Percentiles rank a stretch among this genome's conserved stretches.
Evolutionary conservation across 1,140 invertebrate genomes (phyloP).

Genomic region (Orchestia grillus): DNA sequence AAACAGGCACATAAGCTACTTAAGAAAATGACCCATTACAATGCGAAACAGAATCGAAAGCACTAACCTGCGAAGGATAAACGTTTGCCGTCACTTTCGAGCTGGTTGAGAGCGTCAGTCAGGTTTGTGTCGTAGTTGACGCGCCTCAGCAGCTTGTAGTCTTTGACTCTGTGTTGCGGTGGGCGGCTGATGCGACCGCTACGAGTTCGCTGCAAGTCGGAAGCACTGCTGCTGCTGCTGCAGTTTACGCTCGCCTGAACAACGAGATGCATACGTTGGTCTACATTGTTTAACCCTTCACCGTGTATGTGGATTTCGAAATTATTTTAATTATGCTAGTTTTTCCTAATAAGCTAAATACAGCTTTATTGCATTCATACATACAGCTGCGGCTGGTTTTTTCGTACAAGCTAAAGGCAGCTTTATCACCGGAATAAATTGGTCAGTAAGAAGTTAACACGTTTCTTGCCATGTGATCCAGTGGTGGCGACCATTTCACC

Average conservation of each 20-base stretch:
- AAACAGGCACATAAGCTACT: neutral
- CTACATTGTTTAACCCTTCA: no score
- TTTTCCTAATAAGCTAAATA: no score
- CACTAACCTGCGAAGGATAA: neutral
- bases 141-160: constrained; percentile 78
- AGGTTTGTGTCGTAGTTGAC: constrained; percentile 75
- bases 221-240: neutral
- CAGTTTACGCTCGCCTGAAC: neutral
- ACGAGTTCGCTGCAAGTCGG: constrained; percentile 72
- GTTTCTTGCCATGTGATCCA: no score
- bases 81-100: neutral
- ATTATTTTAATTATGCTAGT: no score
- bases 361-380: no score
- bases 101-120: constrained; percentile 70
- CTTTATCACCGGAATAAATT: no score
- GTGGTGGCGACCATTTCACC: no score
- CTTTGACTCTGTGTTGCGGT: constrained; percentile 79
- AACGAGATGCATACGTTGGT: neutral
- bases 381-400: no score
- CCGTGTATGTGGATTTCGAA: no score
- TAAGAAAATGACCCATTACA: neutral
- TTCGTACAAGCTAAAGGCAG: no score
- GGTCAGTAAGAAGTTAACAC: no score
- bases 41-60: neutral
- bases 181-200: constrained; percentile 78